Evolutionary conservation across 2,113 vertebrate genomes (phyloP), one percentile per base, ranked within the genome.

Genomic region (Labeo rohita): DNA sequence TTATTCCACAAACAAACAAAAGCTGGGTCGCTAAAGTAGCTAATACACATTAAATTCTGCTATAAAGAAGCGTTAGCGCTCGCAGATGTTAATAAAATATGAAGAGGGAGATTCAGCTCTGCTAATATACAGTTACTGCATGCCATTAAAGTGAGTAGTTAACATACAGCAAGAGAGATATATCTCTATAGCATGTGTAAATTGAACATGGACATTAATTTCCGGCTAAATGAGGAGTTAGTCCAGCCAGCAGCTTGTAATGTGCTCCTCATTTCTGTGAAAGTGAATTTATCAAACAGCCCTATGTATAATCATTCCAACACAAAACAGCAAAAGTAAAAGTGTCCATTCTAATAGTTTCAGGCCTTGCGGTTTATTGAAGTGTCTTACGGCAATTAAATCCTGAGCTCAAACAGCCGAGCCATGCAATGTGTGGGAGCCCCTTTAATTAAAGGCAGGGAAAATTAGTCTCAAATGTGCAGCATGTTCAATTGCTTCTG

Each of bases 361-460:
- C 59, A 45, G 78, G 39, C 39, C 2, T 15, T 63, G 56, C 59
- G 8, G 80, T 81, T 66, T 81, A 81, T 81, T 81, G 80, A 81
- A 81, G 77, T 80, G 77, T 80, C 77, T 80, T 63, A 34, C 21
- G 82, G 77, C 78, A 84, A 84, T 88, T 87, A 82, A 87, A 87
- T 85, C 78, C 86, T 74, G 74, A 52, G 85, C 76, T 89, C 80
- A 88, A 86, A 84, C 81, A 76, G 77, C 47, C 76, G 80, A 83
- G 76, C 56, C 59, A 81, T 84, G 56, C 83, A 47, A 82, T 72
- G 85, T 89, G 85, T 82, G 83, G 63, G 70, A 85, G 80, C 59
- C 79, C 76, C 85, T 85, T 78, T 89, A 89, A 89, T 89, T 87
- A 87, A 89, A 73, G 45, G 63, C 68, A 59, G 77, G 70, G 73